Base-by-base conservation (phyloP, 2,888 invertebrate genomes). In the Tineola bisselliella region DNA sequence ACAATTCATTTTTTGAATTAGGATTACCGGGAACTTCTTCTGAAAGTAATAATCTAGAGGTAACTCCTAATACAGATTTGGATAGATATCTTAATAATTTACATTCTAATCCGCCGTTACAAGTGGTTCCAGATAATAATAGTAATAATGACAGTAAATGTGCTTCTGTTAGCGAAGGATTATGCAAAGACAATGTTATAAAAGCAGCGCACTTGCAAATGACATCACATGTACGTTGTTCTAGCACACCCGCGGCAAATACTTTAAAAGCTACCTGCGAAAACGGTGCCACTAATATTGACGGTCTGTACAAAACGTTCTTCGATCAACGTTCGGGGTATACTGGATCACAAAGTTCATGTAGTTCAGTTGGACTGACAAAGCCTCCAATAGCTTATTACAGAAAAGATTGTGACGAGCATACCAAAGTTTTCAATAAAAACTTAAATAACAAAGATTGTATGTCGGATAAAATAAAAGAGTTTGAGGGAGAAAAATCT, bases 1-100 rank as follows among this genome's bases (percentile, higher is more conserved):
- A 93, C 70, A 92, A 94, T 67, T 92, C 92, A 58, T 80, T 91
- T 48, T 92, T 91, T 70, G 91, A 93, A 71, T 81, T 92, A 52
- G 90, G 90, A 62, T 89, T 90, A 11, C 77, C 90, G 17, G 89
- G 89, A 66, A 87, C 88, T 62, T 86, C 89, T 0, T 72, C 89
- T 43, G 84, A 84, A 61, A 86, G 83, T 62, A 82, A 87, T 38
- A 71, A 64, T 66, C 87, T 88, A 60, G 88, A 88, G 66, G 89
- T 90, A 44, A 75, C 78, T 5, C 69, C 81, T 2, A 89, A 88
- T 64, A 84, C 90, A n/a, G 91, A 92, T 70, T 79, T 93, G 59
- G 92, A 93, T 73, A 89, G 88, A 64, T 93, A 91, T 73, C 81
- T 93, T 57, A 89, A 90, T 67, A 54, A 54, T 25, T 25, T 54